A percentile compares a stretch with the other conserved stretches of the same genome.
These are phyloP conservation scores for Lasius fuliginosus DNA, from an alignment of 2,888 invertebrate genomes.

Conservation along the genomic window DNA sequence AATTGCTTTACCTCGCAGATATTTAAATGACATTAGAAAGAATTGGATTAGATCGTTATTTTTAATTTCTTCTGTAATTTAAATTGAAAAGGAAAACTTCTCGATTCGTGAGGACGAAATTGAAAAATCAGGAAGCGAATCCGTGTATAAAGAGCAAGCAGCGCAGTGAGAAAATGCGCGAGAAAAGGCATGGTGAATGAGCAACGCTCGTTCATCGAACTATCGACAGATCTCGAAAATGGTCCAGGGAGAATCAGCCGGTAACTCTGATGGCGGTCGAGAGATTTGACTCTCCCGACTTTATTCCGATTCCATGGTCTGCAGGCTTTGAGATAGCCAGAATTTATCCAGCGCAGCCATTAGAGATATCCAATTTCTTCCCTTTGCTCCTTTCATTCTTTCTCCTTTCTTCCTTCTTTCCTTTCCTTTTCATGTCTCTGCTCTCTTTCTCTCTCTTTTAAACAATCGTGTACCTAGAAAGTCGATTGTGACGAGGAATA, in stretches of 20 bases:
- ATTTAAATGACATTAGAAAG: background rate
- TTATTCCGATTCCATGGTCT: constrained; percentile 64
- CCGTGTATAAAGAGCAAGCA: constrained; percentile 30
- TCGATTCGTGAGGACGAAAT: constrained; percentile 4
- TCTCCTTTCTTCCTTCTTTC: constrained; percentile 26
- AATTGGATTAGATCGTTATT: constrained; percentile 23
- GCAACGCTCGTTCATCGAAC: constrained; percentile 57
- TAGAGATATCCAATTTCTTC: constrained; percentile 78
- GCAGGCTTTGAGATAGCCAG: constrained; percentile 42
- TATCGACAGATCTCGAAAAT: constrained; percentile 64
- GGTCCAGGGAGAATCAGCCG: constrained; percentile 62
- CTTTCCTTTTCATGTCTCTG: background rate
- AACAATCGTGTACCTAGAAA: constrained; percentile 67
- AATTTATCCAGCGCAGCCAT: constrained; percentile 72
- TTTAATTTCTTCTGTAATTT: constrained; percentile 19
- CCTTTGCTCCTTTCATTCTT: constrained; percentile 52
- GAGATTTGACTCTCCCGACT: constrained; percentile 64
- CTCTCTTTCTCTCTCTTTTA: constrained; percentile 44
- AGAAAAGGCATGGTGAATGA: constrained; percentile 51
- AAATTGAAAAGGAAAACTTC: constrained; percentile 35
- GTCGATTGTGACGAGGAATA: constrained; percentile 27
- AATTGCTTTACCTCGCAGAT: background rate
- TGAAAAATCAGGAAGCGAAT: constrained; percentile 24
- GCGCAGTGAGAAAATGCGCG: constrained; percentile 16
- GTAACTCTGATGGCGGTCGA: constrained; percentile 62